phyloP scores from a whole-genome alignment of 2,888 invertebrate species.

The Orthosia cruda region DNA sequence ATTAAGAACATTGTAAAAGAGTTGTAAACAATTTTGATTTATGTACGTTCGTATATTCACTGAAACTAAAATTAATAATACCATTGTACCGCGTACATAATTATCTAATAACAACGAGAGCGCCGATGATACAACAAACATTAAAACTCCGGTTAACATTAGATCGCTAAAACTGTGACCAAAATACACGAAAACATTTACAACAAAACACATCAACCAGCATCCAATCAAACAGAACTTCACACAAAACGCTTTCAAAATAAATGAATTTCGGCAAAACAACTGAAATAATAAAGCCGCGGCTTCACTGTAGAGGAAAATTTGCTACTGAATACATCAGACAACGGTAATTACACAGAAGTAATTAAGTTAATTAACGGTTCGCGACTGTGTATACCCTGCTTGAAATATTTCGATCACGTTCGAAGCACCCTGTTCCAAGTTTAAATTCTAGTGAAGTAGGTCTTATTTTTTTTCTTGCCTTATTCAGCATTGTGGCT shows the following conservation, averaged over 20 bases:
- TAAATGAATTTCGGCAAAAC: conserved; percentile 46
- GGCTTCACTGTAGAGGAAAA: conserved; percentile 35
- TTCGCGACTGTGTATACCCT: conserved; percentile 48
- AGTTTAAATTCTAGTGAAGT: conserved; percentile 56
- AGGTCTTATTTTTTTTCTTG: conserved; percentile 28
- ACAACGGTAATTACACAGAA: conserved; percentile 59
- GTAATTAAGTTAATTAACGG: conserved; percentile 66
- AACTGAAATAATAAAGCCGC: conserved; percentile 32
- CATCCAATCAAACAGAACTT: conserved; percentile 6
- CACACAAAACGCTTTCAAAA: conserved; percentile 20
- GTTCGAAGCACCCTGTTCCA: conserved; percentile 48
- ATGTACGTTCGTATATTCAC: no score
- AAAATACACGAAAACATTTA: neutral
- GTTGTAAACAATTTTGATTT: no score
- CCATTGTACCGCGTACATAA: no score
- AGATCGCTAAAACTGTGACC: neutral
- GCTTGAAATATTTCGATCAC: conserved; percentile 59
- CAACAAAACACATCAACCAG: neutral
- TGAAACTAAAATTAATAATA: no score
- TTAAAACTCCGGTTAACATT: neutral
- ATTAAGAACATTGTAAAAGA: no score
- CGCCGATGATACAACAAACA: neutral
- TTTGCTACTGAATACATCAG: conserved; percentile 60
- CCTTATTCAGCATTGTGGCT: conserved; percentile 16
- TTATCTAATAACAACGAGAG: neutral